phyloP scores from a whole-genome alignment of 2,888 invertebrate species.

The Pseudococcus viburni region DNA sequence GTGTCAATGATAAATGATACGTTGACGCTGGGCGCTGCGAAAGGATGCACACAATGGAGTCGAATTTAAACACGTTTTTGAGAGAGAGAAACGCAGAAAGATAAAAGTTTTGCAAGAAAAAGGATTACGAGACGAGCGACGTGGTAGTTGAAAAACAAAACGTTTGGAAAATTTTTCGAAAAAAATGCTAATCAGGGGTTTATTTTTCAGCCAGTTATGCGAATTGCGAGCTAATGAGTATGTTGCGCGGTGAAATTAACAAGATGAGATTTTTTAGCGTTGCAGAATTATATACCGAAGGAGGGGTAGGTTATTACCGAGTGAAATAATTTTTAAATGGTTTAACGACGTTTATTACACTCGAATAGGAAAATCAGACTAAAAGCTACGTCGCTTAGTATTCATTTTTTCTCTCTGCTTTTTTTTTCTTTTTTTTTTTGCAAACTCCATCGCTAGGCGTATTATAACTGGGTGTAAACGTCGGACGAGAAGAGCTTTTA shows the following conservation, averaged over 20 bases:
- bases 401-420: conserved; percentile 35
- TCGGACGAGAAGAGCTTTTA: conserved; percentile 57
- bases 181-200: conserved; percentile 1
- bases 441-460: conserved; percentile 50
- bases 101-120: not conserved
- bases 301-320: not conserved
- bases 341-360: conserved; percentile 52
- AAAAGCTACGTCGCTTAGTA: conserved; percentile 54
- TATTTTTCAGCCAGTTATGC: not conserved
- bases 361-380: conserved; percentile 41
- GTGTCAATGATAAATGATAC: conserved; percentile 50
- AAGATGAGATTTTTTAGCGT: not conserved
- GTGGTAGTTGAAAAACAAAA: not conserved
- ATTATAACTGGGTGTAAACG: conserved; percentile 55
- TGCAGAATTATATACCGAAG: not conserved
- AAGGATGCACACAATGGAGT: not conserved
- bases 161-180: not conserved
- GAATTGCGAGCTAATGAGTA: conserved; percentile 15
- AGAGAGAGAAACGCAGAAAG: not conserved
- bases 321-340: conserved; percentile 53
- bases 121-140: not conserved
- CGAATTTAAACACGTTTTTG: conserved; percentile 30
- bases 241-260: not conserved
- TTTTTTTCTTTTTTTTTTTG: not conserved
- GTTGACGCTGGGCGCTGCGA: not conserved